These are phyloP conservation scores for Nothobranchius furzeri DNA, from an alignment of 2,113 vertebrate genomes.

Conservation along the genomic window DNA sequence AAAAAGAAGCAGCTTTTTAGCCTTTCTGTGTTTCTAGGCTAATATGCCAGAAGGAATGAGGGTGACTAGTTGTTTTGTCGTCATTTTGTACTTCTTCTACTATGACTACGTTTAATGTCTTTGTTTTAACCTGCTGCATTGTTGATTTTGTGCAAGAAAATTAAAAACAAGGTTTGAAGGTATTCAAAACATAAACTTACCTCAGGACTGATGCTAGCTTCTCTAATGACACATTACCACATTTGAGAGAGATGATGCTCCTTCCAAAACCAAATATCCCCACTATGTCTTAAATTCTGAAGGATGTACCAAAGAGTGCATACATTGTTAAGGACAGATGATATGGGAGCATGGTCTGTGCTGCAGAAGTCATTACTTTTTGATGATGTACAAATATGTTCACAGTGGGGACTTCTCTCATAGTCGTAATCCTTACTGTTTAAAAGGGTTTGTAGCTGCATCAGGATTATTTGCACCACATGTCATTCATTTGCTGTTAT, in stretches of 20 bases:
- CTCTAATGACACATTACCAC: not conserved
- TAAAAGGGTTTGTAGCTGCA: constrained; percentile 27
- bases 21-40: too few species aligned
- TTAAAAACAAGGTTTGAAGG: too few species aligned
- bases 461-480: constrained; percentile 20
- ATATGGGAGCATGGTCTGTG: not conserved
- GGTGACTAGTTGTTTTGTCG: too few species aligned
- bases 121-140: too few species aligned
- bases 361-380: constrained; percentile 23
- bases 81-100: too few species aligned
- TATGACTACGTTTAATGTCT: too few species aligned
- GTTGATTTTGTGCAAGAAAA: too few species aligned
- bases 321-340: not conserved
- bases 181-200: too few species aligned
- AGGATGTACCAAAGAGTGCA: not conserved
- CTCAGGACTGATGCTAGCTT: too few species aligned
- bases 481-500: constrained; percentile 40
- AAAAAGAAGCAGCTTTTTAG: too few species aligned
- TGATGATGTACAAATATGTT: constrained; percentile 28
- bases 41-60: too few species aligned
- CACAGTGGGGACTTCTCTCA: not conserved
- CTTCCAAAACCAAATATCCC: not conserved
- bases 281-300: not conserved
- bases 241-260: not conserved
- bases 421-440: constrained; percentile 35